A percentile compares a stretch with the other conserved stretches of the same genome.
phyloP scores from a whole-genome alignment of 2,888 invertebrate genomes.

The Drosophila pseudotalamancana region DNA sequence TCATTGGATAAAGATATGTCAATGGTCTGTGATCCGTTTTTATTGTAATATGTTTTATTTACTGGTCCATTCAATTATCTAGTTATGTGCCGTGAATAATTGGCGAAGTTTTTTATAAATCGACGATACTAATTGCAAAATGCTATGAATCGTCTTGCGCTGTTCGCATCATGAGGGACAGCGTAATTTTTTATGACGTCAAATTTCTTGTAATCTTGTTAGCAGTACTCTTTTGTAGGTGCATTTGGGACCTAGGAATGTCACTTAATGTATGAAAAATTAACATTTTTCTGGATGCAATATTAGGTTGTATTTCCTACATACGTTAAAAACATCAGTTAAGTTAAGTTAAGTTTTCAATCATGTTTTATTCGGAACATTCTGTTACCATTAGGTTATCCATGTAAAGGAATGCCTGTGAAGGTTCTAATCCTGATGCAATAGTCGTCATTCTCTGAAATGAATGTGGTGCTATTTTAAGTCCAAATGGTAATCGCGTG shows the following conservation, averaged over 20 bases:
- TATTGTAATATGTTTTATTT: not conserved
- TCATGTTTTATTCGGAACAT: not conserved
- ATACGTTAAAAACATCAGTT: not conserved
- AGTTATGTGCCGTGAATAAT: not conserved
- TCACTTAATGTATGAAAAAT: too few species aligned
- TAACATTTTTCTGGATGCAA: not conserved
- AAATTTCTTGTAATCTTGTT: not conserved
- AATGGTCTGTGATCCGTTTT: not conserved
- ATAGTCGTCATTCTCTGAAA: conserved; percentile 2
- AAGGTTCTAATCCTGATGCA: not conserved
- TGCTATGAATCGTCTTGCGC: too few species aligned
- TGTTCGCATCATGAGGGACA: too few species aligned
- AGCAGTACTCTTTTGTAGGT: not conserved
- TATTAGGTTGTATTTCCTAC: not conserved
- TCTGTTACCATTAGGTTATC: not conserved
- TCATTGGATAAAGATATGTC: not conserved
- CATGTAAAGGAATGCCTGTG: conserved; percentile 6
- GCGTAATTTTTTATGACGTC: too few species aligned
- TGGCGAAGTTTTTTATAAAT: not conserved
- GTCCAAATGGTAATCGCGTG: too few species aligned
- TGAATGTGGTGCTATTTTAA: too few species aligned
- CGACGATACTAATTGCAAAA: too few species aligned
- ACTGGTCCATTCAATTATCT: conserved; percentile 1
- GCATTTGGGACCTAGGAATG: not conserved
- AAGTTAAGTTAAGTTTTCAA: not conserved